Evolutionary conservation across 2,113 vertebrate genomes (phyloP).

Genomic region (Centropus bengalensis): DNA sequence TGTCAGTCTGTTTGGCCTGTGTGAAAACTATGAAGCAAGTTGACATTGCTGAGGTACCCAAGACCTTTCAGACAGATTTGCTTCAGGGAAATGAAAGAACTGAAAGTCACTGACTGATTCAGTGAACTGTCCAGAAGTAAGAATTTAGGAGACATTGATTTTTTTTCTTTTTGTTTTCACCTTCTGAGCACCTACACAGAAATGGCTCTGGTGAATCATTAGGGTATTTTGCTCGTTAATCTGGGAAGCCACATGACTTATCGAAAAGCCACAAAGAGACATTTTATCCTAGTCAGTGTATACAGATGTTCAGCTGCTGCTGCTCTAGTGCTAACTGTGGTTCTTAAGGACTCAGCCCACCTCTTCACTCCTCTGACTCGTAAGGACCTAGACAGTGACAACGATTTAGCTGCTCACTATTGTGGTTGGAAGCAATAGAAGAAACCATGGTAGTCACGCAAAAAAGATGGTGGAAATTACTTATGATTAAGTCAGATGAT

Average conservation of each 20-base stretch:
- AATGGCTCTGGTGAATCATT: slow-evolving; percentile 7
- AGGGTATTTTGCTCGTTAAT: neutral
- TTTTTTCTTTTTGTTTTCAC: neutral
- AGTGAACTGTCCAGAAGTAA: neutral
- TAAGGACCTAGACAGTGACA: neutral
- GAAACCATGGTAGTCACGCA: neutral
- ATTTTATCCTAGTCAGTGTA: neutral
- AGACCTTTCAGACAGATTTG: neutral
- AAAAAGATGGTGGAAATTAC: neutral
- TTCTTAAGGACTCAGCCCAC: neutral
- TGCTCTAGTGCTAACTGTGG: neutral
- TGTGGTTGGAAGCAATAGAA: neutral
- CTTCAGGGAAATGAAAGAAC: neutral
- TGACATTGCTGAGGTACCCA: neutral
- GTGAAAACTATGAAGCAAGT: neutral
- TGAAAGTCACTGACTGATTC: neutral
- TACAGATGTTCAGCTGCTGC: neutral
- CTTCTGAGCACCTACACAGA: neutral
- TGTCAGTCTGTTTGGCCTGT: neutral
- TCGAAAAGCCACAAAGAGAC: neutral
- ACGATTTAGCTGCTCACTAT: neutral
- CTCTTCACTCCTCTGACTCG: neutral
- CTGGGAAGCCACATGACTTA: neutral
- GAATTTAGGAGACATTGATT: neutral
- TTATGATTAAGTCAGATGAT: neutral